Conservation (phyloP, 2,888 invertebrate genomes). For the Adela reaumurella region DNA sequence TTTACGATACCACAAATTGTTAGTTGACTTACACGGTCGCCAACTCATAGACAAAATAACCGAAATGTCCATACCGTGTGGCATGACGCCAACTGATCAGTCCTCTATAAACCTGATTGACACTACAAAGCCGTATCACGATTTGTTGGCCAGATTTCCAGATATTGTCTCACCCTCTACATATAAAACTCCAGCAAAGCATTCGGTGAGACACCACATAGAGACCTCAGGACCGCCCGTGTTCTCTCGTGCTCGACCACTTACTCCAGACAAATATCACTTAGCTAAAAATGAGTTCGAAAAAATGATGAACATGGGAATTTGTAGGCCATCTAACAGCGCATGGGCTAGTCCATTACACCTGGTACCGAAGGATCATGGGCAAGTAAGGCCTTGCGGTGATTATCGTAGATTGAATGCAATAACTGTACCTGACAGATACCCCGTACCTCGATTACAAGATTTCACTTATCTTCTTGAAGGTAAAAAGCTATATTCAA, state of each 20-base stretch:
- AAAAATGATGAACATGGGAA: conserved; percentile 15
- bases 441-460: conserved; percentile 4
- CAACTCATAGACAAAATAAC: not conserved
- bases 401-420: conserved; percentile 24
- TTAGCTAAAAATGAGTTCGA: conserved; percentile 6
- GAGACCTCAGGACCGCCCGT: conserved; percentile 3
- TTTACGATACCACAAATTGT: conserved; percentile 1
- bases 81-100: too few species aligned
- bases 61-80: not conserved
- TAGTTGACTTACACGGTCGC: not conserved
- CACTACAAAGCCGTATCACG: too few species aligned
- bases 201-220: conserved; percentile 3
- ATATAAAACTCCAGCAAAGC: not conserved
- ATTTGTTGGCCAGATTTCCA: too few species aligned
- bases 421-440: conserved; percentile 12
- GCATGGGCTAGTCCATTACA: conserved; percentile 4
- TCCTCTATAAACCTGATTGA: too few species aligned
- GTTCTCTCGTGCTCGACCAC: not conserved
- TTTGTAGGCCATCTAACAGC: conserved; percentile 16
- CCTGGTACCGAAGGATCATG: conserved; percentile 2
- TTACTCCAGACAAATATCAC: not conserved
- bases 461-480: conserved; percentile 4
- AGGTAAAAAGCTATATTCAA: not conserved
- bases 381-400: conserved; percentile 16
- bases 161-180: too few species aligned